Percentiles rank a stretch among this genome's conserved stretches.
These are phyloP conservation scores for Drosophila fuyamai DNA, from an alignment of 1,140 invertebrate species.

Conservation along the genomic window DNA sequence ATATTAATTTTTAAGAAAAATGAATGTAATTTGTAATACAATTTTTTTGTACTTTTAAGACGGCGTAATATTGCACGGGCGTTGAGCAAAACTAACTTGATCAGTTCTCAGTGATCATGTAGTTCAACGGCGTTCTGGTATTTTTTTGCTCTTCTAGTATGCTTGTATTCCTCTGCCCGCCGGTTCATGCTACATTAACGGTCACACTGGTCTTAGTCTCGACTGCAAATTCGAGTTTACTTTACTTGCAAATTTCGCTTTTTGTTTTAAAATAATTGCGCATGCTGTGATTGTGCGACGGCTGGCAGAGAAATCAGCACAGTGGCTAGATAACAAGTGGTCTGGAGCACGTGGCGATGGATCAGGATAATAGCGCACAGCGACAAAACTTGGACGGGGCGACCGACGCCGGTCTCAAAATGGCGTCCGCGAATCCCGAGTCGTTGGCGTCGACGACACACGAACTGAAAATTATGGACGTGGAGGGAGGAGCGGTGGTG, in stretches of 20 bases:
- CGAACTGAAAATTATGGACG: constrained; percentile 69
- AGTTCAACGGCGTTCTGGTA: neutral
- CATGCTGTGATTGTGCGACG: constrained; percentile 14
- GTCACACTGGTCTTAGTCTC: neutral
- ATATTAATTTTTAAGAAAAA: too few species aligned
- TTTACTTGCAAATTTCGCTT: neutral
- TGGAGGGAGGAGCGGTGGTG: constrained; percentile 51
- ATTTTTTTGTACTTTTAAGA: too few species aligned
- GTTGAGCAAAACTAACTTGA: too few species aligned
- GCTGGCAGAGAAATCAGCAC: neutral
- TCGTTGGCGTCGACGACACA: constrained; percentile 7
- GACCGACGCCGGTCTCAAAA: constrained; percentile 55
- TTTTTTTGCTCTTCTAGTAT: neutral
- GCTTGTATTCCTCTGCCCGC: neutral
- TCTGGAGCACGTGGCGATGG: constrained; percentile 9
- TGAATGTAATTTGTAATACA: too few species aligned
- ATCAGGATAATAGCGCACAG: neutral
- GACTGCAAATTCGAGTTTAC: constrained; percentile 10
- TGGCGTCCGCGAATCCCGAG: constrained; percentile 54
- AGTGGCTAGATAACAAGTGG: constrained; percentile 2
- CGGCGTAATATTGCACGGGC: too few species aligned
- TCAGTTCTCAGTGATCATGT: too few species aligned
- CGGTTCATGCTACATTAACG: neutral
- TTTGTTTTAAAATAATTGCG: constrained; percentile 4
- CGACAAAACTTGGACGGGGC: neutral